Evolutionary conservation across 2,113 vertebrate genomes (phyloP).

Genomic region (Prolemur simus): DNA sequence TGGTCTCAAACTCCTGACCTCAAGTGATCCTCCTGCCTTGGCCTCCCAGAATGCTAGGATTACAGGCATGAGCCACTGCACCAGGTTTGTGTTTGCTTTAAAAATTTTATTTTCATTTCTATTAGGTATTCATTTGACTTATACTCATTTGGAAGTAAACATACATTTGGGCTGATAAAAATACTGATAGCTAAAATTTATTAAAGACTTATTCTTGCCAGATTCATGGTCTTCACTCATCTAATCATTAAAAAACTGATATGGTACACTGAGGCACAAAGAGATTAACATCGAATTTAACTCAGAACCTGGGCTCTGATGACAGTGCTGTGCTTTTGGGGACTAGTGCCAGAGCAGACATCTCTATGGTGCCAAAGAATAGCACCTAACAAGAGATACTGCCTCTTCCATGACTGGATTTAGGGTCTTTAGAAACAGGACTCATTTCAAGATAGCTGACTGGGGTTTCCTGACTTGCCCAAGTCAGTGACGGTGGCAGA

Average conservation of each 20-base stretch:
- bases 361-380: background rate
- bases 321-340: background rate
- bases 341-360: background rate
- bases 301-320: background rate
- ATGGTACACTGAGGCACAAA: background rate
- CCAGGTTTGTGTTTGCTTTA: background rate
- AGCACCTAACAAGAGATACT: background rate
- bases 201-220: background rate
- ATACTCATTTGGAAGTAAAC: conserved; percentile 29
- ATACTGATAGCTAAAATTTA: background rate
- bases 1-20: too few relatives aligned
- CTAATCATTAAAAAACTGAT: background rate
- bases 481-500: background rate
- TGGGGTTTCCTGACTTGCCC: background rate
- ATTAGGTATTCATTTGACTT: background rate
- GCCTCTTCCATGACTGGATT: background rate
- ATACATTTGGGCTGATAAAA: conserved; percentile 13
- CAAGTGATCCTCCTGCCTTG: too few relatives aligned
- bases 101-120: background rate
- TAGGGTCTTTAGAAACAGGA: background rate
- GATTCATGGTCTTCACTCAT: background rate
- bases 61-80: too few relatives aligned
- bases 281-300: background rate
- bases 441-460: background rate
- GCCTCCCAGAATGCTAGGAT: too few relatives aligned